phyloP scores from a whole-genome alignment of 1,140 invertebrate genomes.

The Luehdorfia chinensis region DNA sequence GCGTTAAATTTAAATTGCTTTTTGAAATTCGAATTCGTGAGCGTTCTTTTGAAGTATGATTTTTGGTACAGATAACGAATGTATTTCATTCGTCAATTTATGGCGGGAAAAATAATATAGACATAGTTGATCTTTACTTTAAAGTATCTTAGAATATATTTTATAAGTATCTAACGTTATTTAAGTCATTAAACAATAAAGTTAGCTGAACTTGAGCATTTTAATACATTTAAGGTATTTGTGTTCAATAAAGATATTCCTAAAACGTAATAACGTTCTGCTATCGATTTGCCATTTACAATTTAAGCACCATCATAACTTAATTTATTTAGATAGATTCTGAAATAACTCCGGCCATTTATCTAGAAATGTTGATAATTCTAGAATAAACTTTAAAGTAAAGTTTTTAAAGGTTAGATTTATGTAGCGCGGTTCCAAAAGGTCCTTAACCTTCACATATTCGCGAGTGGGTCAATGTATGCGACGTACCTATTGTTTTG shows the following conservation, averaged over 20 bases:
- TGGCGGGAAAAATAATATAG: not conserved
- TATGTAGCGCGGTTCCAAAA: conserved; percentile 5
- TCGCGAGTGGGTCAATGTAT: conserved; percentile 50
- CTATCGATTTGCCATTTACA: too few species aligned
- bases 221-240: too few species aligned
- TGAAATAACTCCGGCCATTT: too few species aligned
- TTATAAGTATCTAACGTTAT: too few species aligned
- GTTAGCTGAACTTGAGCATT: too few species aligned
- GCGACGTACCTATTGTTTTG: conserved; percentile 32
- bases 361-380: too few species aligned
- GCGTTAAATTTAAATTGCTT: conserved; percentile 50
- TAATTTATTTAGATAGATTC: not conserved
- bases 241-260: too few species aligned
- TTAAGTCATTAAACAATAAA: too few species aligned
- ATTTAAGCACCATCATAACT: too few species aligned
- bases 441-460: conserved; percentile 52
- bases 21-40: conserved; percentile 40
- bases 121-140: not conserved
- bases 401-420: conserved; percentile 25
- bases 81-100: not conserved
- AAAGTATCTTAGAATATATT: too few species aligned
- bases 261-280: too few species aligned
- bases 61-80: conserved; percentile 12
- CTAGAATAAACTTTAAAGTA: conserved; percentile 10
- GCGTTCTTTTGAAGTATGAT: conserved; percentile 16